These are phyloP conservation scores for Folsomia candida DNA, from an alignment of 2,888 invertebrate genomes.

Conservation along the genomic window DNA sequence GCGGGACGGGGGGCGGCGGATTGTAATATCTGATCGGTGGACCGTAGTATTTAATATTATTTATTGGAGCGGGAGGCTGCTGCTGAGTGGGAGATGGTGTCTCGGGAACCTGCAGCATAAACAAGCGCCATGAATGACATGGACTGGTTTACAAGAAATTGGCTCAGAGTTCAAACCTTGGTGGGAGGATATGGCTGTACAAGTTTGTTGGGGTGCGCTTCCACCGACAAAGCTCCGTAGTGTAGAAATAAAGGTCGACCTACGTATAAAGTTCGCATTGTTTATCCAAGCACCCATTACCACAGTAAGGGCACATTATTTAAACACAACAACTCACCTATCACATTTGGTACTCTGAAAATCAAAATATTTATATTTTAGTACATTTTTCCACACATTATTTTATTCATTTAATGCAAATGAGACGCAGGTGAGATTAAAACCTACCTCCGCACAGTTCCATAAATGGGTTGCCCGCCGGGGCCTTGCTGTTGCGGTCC, in stretches of 20 bases:
- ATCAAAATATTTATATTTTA: no score
- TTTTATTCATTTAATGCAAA: no score
- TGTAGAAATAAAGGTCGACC: conserved; percentile 50
- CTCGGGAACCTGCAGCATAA: conserved; percentile 47
- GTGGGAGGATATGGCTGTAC: conserved; percentile 42
- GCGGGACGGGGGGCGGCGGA: conserved; percentile 47
- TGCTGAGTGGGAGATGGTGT: conserved; percentile 50
- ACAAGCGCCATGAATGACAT: no score
- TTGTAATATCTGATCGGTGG: conserved; percentile 49
- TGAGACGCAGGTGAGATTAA: no score
- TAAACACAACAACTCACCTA: no score
- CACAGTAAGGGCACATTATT: not conserved
- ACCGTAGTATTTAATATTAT: conserved; percentile 43
- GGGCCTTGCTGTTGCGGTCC: not conserved
- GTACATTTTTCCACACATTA: no score
- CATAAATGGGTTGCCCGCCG: conserved; percentile 39
- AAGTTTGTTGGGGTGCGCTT: conserved; percentile 50
- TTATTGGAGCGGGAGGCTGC: conserved; percentile 27
- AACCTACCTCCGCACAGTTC: conserved; percentile 45
- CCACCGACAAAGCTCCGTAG: conserved; percentile 49
- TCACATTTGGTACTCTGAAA: conserved; percentile 41
- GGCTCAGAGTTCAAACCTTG: no score
- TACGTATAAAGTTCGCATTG: no score
- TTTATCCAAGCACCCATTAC: not conserved
- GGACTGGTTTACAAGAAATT: no score